These are phyloP conservation scores for Indicator indicator DNA, from an alignment of 2,113 vertebrate genomes.

Conservation along the genomic window DNA sequence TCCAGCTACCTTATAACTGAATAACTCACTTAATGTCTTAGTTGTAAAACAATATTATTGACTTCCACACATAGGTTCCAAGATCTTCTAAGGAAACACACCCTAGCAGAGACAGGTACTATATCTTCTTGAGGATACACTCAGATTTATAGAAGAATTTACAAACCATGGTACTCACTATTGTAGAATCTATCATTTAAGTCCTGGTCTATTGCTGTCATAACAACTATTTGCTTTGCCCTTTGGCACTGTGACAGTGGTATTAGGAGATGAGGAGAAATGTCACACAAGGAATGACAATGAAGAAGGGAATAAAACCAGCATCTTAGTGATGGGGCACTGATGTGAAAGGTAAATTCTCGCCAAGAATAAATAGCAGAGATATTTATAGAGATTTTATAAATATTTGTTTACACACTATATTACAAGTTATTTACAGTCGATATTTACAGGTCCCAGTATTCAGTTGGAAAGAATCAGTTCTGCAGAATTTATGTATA, in stretches of 20 bases:
- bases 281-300: too few relatives aligned
- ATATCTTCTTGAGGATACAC: not conserved
- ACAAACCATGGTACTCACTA: not conserved
- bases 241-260: not conserved
- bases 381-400: too few relatives aligned
- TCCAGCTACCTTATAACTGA: not conserved
- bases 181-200: not conserved
- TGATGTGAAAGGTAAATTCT: not conserved
- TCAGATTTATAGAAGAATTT: not conserved
- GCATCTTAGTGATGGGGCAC: not conserved
- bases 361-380: too few relatives aligned
- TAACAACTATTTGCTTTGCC: not conserved
- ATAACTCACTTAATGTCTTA: not conserved
- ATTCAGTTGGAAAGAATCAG: too few relatives aligned
- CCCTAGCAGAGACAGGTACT: not conserved
- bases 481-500: too few relatives aligned
- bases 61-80: not conserved
- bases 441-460: too few relatives aligned
- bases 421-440: too few relatives aligned
- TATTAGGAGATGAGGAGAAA: not conserved
- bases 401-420: too few relatives aligned
- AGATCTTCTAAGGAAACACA: not conserved
- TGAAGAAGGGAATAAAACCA: not conserved
- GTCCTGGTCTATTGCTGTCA: accelerated
- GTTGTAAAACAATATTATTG: not conserved